Percentiles rank a stretch among this genome's conserved stretches.
These are phyloP conservation scores for Mus pahari DNA, from an alignment of 2,113 vertebrate species.

Conservation along the genomic window DNA sequence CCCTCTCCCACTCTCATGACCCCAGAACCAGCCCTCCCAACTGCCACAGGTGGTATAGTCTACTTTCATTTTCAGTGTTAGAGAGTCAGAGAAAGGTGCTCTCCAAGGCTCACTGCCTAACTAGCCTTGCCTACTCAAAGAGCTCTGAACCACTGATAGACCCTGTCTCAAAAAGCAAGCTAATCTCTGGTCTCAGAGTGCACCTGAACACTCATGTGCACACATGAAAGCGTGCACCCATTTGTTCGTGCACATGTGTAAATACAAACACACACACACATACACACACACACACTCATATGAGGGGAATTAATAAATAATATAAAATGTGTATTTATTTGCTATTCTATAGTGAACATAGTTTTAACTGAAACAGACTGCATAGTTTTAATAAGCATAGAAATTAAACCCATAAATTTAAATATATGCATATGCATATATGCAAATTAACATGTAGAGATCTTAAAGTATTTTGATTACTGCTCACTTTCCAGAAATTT, in stretches of 20 bases:
- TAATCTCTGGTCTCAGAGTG: not conserved
- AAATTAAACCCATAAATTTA: not conserved
- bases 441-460: not conserved
- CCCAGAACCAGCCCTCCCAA: no score
- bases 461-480: constrained; percentile 19
- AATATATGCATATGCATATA: not conserved
- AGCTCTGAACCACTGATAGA: not conserved
- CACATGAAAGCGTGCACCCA: not conserved
- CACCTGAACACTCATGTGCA: not conserved
- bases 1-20: not conserved
- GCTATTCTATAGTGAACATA: not conserved
- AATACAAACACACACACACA: not conserved
- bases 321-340: constrained; percentile 26
- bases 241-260: not conserved
- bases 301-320: not conserved
- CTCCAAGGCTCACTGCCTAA: not conserved
- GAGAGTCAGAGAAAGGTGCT: not conserved
- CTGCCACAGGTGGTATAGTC: no score
- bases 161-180: not conserved
- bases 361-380: constrained; percentile 24
- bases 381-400: not conserved
- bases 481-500: not conserved
- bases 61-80: not conserved
- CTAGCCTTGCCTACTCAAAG: not conserved
- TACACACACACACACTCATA: not conserved